These are phyloP conservation scores for Ahaetulla prasina DNA, from an alignment of 2,113 vertebrate species.

Conservation along the genomic window DNA sequence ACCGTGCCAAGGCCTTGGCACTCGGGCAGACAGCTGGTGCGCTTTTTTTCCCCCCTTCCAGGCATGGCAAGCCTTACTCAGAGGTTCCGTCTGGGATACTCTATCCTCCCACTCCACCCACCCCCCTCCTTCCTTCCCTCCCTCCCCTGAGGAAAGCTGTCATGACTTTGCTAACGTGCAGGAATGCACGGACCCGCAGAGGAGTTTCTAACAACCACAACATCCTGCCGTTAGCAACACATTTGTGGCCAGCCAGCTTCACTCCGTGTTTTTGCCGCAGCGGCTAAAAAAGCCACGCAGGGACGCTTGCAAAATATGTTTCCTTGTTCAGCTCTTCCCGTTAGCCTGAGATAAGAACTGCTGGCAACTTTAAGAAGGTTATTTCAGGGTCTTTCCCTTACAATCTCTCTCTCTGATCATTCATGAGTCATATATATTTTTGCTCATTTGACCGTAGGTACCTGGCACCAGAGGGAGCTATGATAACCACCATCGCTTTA, in stretches of 20 bases:
- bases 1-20: background rate
- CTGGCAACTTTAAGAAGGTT: background rate
- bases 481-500: background rate
- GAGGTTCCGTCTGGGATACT: background rate
- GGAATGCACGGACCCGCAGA: background rate
- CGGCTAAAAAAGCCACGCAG: background rate
- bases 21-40: background rate
- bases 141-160: background rate
- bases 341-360: background rate
- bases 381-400: background rate
- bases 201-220: background rate
- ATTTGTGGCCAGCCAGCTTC: background rate
- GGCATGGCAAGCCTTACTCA: background rate
- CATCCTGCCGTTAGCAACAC: background rate
- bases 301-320: background rate
- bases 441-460: background rate
- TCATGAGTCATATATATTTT: background rate
- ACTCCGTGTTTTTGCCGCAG: background rate
- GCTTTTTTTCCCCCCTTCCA: background rate
- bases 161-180: slow-evolving; percentile 15
- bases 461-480: background rate
- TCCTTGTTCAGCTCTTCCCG: background rate
- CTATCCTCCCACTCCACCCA: background rate
- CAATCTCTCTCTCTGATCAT: background rate
- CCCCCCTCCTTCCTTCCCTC: background rate